These are phyloP conservation scores for Lepus timidus DNA, from an alignment of 2,113 vertebrate genomes.

Conservation along the genomic window DNA sequence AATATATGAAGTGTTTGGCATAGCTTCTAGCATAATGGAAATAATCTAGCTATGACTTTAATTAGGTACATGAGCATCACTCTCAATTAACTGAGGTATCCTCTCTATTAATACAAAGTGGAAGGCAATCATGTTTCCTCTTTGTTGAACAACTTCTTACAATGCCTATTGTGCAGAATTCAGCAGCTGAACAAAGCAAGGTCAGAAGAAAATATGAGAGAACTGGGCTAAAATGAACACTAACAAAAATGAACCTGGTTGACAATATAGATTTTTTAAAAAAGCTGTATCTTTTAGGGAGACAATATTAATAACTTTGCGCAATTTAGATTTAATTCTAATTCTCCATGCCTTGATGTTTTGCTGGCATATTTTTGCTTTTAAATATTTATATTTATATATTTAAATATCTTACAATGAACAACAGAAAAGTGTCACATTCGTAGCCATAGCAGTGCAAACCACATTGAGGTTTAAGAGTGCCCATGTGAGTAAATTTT, in stretches of 20 bases:
- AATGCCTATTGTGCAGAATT: not conserved
- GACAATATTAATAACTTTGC: not conserved
- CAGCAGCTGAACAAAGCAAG: not conserved
- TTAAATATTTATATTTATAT: not conserved
- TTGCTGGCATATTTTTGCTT: not conserved
- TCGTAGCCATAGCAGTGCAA: not conserved
- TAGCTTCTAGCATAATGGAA: not conserved
- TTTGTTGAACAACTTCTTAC: not conserved
- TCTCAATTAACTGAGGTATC: not conserved
- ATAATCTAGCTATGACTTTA: not conserved
- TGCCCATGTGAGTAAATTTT: not conserved
- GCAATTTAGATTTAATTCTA: constrained; percentile 36
- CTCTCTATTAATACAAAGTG: not conserved
- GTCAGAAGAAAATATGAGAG: not conserved
- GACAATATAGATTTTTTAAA: not conserved
- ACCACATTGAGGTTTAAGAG: not conserved
- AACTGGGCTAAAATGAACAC: not conserved
- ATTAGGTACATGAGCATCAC: not conserved
- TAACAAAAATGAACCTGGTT: not conserved
- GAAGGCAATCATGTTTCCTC: not conserved
- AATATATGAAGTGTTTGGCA: not conserved
- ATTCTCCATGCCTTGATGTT: not conserved
- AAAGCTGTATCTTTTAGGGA: not conserved
- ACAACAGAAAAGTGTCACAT: not conserved
- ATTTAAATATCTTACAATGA: not conserved